Conservation (phyloP, 92 coral and sea anemone genomes). For the Palythoa grandis region DNA sequence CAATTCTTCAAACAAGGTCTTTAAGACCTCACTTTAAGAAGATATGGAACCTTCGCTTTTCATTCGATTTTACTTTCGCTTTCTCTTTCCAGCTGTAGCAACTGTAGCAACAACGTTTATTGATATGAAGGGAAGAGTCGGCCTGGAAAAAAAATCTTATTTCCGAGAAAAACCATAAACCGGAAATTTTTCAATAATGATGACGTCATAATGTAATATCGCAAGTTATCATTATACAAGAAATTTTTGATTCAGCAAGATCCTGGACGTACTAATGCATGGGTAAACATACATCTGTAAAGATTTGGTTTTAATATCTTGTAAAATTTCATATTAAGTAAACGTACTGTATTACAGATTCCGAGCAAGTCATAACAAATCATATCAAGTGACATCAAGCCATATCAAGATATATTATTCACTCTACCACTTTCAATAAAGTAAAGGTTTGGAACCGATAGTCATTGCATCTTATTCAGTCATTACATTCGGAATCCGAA, state of each 20-base stretch:
- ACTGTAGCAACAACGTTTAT: too few relatives aligned
- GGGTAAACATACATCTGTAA: not conserved
- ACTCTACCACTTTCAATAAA: conserved; percentile 18
- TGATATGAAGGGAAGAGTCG: too few relatives aligned
- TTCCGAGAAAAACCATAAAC: too few relatives aligned
- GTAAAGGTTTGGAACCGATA: conserved; percentile 22
- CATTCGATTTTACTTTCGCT: too few relatives aligned
- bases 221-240: conserved; percentile 1
- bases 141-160: too few relatives aligned
- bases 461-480: conserved; percentile 9
- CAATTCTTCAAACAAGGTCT: too few relatives aligned
- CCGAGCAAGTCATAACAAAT: conserved; percentile 5
- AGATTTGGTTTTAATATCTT: not conserved
- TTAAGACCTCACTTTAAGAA: too few relatives aligned
- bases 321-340: not conserved
- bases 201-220: not conserved
- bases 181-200: too few relatives aligned
- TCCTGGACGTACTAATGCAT: conserved; percentile 12
- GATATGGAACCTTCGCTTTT: too few relatives aligned
- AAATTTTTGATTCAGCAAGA: conserved; percentile 23
- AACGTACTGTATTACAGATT: not conserved
- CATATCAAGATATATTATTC: conserved; percentile 8
- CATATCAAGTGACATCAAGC: conserved; percentile 8
- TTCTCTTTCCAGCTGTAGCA: too few relatives aligned
- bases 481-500: conserved; percentile 17